phyloP scores from a whole-genome alignment of 2,113 vertebrate species.

The Cochlearius cochlearius region DNA sequence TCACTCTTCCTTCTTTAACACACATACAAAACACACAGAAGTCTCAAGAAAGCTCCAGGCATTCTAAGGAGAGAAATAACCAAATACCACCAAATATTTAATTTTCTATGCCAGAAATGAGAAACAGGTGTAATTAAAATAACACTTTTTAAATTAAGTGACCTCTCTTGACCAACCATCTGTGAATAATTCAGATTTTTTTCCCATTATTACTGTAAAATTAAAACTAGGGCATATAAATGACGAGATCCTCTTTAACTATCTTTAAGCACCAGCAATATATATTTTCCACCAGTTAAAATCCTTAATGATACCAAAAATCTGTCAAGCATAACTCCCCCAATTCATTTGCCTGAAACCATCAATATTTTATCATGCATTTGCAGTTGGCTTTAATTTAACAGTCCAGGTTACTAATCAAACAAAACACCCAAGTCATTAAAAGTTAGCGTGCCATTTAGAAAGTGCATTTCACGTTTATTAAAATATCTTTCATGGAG shows the following conservation, averaged over 20 bases:
- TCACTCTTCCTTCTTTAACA: constrained; percentile 24
- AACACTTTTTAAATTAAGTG: constrained; percentile 86
- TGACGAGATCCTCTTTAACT: constrained; percentile 81
- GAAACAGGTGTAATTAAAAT: constrained; percentile 86
- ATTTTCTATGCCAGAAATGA: constrained; percentile 78
- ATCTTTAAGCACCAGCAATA: constrained; percentile 85
- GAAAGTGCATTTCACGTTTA: constrained; percentile 86
- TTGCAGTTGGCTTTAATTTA: constrained; percentile 88
- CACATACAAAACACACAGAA: constrained; percentile 32
- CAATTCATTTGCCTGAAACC: constrained; percentile 85
- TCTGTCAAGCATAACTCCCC: constrained; percentile 83
- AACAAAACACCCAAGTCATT: constrained; percentile 88
- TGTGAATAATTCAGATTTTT: constrained; percentile 82
- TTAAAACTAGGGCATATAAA: constrained; percentile 82
- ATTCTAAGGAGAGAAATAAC: constrained; percentile 73
- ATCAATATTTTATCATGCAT: constrained; percentile 86
- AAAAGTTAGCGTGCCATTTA: constrained; percentile 87
- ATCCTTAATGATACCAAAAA: constrained; percentile 85
- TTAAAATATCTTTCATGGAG: constrained; percentile 86
- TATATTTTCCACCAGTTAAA: constrained; percentile 86
- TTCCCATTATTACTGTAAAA: constrained; percentile 80
- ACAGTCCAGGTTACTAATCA: constrained; percentile 88
- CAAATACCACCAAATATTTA: constrained; percentile 79
- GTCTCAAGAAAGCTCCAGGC: constrained; percentile 65
- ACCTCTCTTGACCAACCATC: constrained; percentile 84